Percentiles rank a stretch among this genome's conserved stretches.
phyloP scores from a whole-genome alignment of 2,113 vertebrate genomes.

The Gymnorhina tibicen region DNA sequence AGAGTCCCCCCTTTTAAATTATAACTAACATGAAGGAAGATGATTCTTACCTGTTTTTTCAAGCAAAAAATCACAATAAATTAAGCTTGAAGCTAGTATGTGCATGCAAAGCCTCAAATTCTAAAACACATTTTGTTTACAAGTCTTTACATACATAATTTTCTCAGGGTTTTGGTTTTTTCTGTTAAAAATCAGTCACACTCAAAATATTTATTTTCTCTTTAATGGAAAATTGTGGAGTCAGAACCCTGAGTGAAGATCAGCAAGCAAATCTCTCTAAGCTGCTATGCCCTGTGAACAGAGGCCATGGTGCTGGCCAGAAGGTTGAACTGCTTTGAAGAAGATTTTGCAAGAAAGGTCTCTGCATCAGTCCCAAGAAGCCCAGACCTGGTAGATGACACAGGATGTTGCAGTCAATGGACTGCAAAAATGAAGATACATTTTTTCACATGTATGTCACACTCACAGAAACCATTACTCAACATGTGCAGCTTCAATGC shows the following conservation, averaged over 20 bases:
- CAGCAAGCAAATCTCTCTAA: background rate
- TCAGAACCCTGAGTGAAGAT: background rate
- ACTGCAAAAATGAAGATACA: background rate
- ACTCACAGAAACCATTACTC: background rate
- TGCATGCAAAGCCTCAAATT: background rate
- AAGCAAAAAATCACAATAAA: background rate
- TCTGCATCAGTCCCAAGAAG: background rate
- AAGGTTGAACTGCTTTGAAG: background rate
- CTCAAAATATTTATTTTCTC: background rate
- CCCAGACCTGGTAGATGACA: background rate
- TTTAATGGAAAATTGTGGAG: background rate
- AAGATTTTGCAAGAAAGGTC: background rate
- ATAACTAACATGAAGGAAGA: background rate
- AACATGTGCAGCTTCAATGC: background rate
- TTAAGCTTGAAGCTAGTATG: background rate
- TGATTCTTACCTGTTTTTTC: background rate
- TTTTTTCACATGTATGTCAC: background rate
- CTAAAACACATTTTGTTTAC: background rate
- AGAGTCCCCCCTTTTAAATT: background rate
- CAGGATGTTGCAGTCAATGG: fast-evolving
- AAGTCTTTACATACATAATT: background rate
- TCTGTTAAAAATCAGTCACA: background rate
- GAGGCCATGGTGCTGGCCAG: background rate
- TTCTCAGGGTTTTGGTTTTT: background rate
- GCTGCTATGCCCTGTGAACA: background rate